Evolutionary conservation across 2,888 invertebrate genomes (phyloP), one percentile per base, ranked within the genome.

Genomic region (Tenthredo notha): DNA sequence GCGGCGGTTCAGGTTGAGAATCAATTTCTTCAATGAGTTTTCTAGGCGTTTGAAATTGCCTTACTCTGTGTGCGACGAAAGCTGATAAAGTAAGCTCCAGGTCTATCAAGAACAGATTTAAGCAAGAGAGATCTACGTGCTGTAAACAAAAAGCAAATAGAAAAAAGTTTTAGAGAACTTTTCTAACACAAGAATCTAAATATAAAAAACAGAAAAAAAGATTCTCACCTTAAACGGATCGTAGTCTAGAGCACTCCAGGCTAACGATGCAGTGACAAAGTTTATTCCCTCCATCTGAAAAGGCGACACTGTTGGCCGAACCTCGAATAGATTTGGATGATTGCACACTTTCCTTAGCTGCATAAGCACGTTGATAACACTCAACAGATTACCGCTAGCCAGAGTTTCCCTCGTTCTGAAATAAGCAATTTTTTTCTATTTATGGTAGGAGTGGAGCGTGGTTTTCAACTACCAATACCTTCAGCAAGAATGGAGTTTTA

Each of bases 241-340:
- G 90, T 97, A 97, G 88, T 96, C 96, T 87, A 97, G 93, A 74
- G 96, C 95, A 87, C 95, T 95, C 93, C 96, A 96, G 77, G 96
- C 96, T 43, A 97, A 93, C 86, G 97, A 97, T 25, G 98, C 97
- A 85, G 96, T 96, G 87, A 94, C 94, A 91, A 95, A 95, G 72
- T 95, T 94, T 87, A 99, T 95, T 47, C 96, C 96, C 87, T 97
- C 96, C 96, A 97, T 97, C 94, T 97, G 97, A 94, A 99, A 98
- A 86, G 99, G 99, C 77, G 99, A 98, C 84, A 97, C 95, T 70
- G 98, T 98, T 78, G 99, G 98, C 85, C 99, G 96, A 87, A 98
- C 97, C 95, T 99, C 99, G 94, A 99, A 99, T 92, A 99, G 95
- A 95, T 99, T 98, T 21, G 99, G 99, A 95, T 99, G 99, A 94